phyloP scores from a whole-genome alignment of 1,140 invertebrate species.

The Probaryconus sp. region DNA sequence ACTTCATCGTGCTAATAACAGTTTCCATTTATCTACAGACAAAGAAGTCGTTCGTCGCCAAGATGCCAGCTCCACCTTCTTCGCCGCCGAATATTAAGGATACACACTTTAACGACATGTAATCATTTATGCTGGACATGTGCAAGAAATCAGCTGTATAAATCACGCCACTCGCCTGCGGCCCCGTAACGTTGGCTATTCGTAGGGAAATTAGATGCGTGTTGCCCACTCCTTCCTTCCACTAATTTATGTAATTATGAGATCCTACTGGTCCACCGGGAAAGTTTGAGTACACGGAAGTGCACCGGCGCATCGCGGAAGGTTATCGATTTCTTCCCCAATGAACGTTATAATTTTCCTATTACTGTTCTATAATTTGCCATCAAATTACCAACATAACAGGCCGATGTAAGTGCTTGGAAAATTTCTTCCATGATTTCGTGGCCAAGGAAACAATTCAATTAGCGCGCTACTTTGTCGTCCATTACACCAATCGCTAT shows the following conservation, averaged over 20 bases:
- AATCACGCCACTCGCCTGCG: constrained; percentile 66
- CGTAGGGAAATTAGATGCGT: constrained; percentile 69
- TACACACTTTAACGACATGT: constrained; percentile 62
- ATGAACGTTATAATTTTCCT: neutral
- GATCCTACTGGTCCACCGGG: constrained; percentile 38
- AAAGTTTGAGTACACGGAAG: constrained; percentile 23
- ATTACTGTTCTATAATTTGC: constrained; percentile 1
- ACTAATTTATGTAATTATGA: constrained; percentile 72
- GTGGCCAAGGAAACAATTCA: neutral
- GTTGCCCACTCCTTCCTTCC: constrained; percentile 20
- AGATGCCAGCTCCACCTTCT: constrained; percentile 26
- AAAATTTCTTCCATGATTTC: no score
- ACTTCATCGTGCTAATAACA: constrained; percentile 6
- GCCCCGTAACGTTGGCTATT: constrained; percentile 63
- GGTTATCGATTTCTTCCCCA: constrained; percentile 6
- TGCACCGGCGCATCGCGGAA: neutral
- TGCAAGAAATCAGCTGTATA: constrained; percentile 59
- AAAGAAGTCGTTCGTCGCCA: constrained; percentile 2
- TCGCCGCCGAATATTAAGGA: constrained; percentile 63
- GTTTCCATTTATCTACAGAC: constrained; percentile 8
- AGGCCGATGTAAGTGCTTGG: no score
- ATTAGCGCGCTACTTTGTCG: no score
- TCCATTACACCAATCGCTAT: no score
- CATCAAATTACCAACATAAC: neutral
- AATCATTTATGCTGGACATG: constrained; percentile 58